Conservation (phyloP, 2,113 vertebrate genomes). For the Acinonyx jubatus region DNA sequence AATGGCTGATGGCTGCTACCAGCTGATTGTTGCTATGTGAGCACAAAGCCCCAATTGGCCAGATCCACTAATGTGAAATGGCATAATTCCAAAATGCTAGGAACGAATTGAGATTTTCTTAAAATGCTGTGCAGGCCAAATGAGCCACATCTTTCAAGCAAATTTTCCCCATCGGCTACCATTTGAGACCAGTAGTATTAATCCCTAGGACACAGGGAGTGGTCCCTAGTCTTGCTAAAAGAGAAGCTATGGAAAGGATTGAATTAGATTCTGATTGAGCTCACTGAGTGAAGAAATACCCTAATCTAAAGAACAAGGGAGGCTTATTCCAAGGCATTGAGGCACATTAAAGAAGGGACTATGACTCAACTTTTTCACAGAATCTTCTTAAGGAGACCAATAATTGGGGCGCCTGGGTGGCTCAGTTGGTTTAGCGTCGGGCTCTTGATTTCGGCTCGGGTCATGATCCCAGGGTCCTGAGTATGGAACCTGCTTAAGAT, state of each 20-base stretch:
- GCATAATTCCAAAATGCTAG: constrained; percentile 9
- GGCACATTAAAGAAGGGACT: neutral
- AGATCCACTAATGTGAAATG: neutral
- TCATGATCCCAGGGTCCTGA: too few relatives aligned
- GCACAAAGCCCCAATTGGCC: neutral
- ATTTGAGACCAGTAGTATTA: neutral
- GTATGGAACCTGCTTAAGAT: too few relatives aligned
- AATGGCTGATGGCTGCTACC: neutral
- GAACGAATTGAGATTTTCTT: neutral
- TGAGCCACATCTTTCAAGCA: neutral
- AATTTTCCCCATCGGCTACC: neutral
- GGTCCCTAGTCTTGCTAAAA: neutral
- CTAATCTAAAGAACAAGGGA: neutral
- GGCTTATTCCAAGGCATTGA: neutral
- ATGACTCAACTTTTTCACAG: neutral
- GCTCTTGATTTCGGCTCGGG: too few relatives aligned
- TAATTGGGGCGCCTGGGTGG: neutral
- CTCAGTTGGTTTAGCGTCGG: too few relatives aligned
- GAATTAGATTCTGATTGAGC: neutral
- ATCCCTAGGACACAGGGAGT: neutral
- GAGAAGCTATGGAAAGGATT: neutral
- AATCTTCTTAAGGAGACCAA: neutral
- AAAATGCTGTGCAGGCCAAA: neutral
- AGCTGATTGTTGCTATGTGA: neutral
- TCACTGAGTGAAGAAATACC: neutral